These are phyloP conservation scores for Alentia gelatinosa DNA, from an alignment of 2,888 invertebrate genomes.

Conservation along the genomic window DNA sequence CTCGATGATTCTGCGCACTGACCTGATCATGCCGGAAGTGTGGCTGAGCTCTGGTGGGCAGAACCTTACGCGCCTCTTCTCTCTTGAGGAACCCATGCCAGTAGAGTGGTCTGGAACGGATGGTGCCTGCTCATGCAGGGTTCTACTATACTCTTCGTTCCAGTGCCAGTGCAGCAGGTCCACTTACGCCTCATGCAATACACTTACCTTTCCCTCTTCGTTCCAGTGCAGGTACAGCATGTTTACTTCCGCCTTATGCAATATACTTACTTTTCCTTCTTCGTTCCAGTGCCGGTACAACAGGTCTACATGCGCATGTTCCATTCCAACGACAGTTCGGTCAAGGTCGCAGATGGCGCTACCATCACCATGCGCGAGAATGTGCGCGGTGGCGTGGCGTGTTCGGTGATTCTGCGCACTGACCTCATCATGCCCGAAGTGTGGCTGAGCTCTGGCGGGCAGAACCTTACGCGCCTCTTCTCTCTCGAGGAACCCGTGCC, in stretches of 20 bases:
- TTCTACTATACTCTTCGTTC: too few relatives aligned
- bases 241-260: too few relatives aligned
- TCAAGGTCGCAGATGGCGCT: not conserved
- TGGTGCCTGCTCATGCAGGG: too few relatives aligned
- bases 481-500: not conserved
- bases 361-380: not conserved
- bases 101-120: too few relatives aligned
- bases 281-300: not conserved
- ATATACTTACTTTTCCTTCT: not conserved
- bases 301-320: slow-evolving; percentile 15
- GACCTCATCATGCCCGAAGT: slow-evolving; percentile 6
- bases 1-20: slow-evolving; percentile 1
- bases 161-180: not conserved
- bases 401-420: slow-evolving; percentile 12
- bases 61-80: not conserved
- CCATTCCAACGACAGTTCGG: not conserved
- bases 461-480: not conserved
- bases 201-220: not conserved
- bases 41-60: not conserved
- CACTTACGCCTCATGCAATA: not conserved
- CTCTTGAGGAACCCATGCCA: not conserved
- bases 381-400: not conserved
- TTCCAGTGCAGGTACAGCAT: too few relatives aligned
- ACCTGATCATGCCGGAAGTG: slow-evolving; percentile 11
- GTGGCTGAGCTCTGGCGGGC: not conserved